Evolutionary conservation across 2,888 invertebrate genomes (phyloP), one percentile per base, ranked within the genome.

Genomic region (Chymomyza procnemis): DNA sequence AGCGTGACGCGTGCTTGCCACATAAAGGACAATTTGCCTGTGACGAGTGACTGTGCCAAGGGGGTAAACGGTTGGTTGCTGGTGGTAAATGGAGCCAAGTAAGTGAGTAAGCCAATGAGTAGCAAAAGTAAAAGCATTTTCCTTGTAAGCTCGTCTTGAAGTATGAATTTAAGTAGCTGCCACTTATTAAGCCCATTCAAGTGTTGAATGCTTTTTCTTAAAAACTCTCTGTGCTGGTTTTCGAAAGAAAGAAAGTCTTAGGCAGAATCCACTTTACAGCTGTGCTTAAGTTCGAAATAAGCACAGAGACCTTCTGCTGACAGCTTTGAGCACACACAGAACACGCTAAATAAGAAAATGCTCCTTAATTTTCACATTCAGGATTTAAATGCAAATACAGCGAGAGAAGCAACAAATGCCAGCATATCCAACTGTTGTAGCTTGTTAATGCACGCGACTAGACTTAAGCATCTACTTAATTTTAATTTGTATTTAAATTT

Each of bases 401-500:
- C 34, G 2, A 41, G 12, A 2, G 34, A 5, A 41, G 34, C 34
- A 41, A 41, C 12, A 41, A 12, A 26, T 6, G 1, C 26, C 26
- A 26, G 26, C 26, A 26, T 4, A 26, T 26, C 26, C 26, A 26
- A 41, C 34, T 54, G 18, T 6, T 22, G 22, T 54, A 19, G 73
- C 54, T 62, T 76, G 76, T 69, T 56, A 56, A 56, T 56, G 56
- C 56, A 5, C 16, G 22, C 30, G 68, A 66, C 67, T 78, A 54
- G 61, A 56, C 68, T 74, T 76, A 78, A 84, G 70, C 76, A 66
- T 85, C 74, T 76, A 74, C 82, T 84, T 85, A 86, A 76, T 86
- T 81, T 56, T 72, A 84, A 74, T 76, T 80, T 84, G 85, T 84
- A 76, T 86, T 81, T 60, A 73, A 84, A 74, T 76, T 80, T 72